A percentile compares a stretch with the other conserved stretches of the same genome.
phyloP scores from a whole-genome alignment of 1,140 invertebrate genomes.

The Drosophila gunungcola region DNA sequence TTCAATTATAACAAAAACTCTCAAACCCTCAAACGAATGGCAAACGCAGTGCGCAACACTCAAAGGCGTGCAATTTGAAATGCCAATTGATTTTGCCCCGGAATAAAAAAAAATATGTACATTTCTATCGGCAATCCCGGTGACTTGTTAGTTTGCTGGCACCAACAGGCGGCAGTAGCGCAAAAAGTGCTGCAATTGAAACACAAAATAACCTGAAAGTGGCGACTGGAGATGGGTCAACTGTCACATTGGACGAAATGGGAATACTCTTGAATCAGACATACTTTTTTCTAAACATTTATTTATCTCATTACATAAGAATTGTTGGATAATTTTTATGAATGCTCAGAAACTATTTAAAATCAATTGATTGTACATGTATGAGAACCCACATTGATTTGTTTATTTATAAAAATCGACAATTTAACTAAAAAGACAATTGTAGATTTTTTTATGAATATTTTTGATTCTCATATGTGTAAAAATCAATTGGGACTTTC shows the following conservation, averaged over 20 bases:
- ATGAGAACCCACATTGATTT: no score
- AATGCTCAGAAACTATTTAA: no score
- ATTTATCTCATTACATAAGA: no score
- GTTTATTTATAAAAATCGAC: no score
- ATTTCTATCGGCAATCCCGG: constrained; percentile 35
- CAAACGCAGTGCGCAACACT: constrained; percentile 52
- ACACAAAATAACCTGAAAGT: constrained; percentile 27
- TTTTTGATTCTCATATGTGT: no score
- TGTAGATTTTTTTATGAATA: no score
- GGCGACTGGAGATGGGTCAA: constrained; percentile 9
- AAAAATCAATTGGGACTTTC: neutral
- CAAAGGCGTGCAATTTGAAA: constrained; percentile 80
- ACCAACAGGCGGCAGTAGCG: constrained; percentile 11
- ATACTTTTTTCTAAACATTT: no score
- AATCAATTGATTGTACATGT: no score
- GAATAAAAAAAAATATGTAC: constrained; percentile 43
- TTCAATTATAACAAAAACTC: constrained; percentile 73
- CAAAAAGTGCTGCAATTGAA: constrained; percentile 31
- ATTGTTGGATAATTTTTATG: no score
- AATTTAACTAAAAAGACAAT: no score
- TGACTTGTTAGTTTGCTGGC: constrained; percentile 44
- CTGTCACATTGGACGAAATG: neutral
- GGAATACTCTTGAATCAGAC: constrained; percentile 13
- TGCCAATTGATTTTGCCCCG: constrained; percentile 77
- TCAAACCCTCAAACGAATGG: constrained; percentile 46